These are phyloP conservation scores for Sterrhoptilus dennistouni DNA, from an alignment of 2,113 vertebrate species.

Conservation along the genomic window DNA sequence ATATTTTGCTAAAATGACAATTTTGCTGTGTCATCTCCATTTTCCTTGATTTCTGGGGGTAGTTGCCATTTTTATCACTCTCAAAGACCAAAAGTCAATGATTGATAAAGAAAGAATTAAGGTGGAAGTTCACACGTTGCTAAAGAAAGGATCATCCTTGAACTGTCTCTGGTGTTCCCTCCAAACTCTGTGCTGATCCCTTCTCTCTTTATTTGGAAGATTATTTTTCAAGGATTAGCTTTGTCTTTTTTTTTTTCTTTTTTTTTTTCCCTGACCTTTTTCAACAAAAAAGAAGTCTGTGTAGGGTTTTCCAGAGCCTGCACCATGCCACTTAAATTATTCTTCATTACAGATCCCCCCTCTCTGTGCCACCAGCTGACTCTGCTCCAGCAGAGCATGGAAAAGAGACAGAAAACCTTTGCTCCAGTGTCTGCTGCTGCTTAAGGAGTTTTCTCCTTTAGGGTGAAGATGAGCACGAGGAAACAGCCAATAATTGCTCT, in stretches of 20 bases:
- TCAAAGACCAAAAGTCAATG: background rate
- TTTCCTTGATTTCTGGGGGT: background rate
- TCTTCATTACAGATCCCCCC: background rate
- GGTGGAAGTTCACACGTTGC: background rate
- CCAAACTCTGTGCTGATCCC: background rate
- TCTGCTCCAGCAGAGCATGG: background rate
- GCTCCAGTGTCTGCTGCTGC: background rate
- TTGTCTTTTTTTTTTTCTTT: background rate
- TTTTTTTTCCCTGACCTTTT: background rate
- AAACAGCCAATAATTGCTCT: background rate
- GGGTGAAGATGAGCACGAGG: background rate
- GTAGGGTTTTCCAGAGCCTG: background rate
- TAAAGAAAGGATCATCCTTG: background rate
- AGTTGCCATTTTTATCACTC: background rate
- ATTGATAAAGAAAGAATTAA: background rate
- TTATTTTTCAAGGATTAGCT: background rate
- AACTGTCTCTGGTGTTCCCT: background rate
- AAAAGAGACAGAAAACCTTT: background rate
- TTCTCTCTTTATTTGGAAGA: background rate
- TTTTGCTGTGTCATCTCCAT: background rate
- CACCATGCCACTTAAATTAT: rapidly evolving
- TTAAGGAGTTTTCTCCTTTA: background rate
- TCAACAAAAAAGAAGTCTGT: background rate
- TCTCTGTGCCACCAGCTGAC: background rate
- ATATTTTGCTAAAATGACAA: background rate